Conservation (phyloP, 2,113 vertebrate genomes). For the Corynorhinus townsendii region DNA sequence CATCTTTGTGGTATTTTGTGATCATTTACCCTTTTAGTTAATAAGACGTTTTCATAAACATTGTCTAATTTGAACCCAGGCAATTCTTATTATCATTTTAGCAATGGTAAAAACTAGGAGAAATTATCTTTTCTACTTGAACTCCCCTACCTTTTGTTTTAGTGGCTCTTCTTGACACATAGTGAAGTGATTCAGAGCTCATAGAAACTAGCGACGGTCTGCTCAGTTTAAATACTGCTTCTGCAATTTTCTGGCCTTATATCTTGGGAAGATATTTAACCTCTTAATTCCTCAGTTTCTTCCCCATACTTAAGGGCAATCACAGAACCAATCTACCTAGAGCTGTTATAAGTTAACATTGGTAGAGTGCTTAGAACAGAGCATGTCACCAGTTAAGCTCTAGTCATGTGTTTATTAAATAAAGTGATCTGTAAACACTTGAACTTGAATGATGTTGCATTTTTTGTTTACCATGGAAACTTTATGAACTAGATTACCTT, state of each 20-base stretch:
- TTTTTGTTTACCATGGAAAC: background rate
- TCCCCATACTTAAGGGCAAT: background rate
- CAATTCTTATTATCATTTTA: background rate
- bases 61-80: background rate
- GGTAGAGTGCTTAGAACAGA: background rate
- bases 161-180: background rate
- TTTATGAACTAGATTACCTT: background rate
- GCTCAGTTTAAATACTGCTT: background rate
- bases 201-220: accelerated
- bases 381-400: background rate
- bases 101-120: background rate
- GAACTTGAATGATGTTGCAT: background rate
- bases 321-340: background rate
- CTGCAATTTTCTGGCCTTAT: background rate
- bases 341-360: background rate
- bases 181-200: accelerated
- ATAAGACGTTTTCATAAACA: background rate
- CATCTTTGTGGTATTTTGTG: background rate
- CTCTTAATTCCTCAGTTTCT: background rate
- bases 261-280: background rate
- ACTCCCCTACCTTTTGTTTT: background rate
- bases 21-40: background rate
- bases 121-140: background rate
- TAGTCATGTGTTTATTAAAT: background rate
- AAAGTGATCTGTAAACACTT: background rate